Evolutionary conservation across 2,888 invertebrate genomes (phyloP), one percentile per base, ranked within the genome.

Genomic region (Spilosoma lubricipeda): DNA sequence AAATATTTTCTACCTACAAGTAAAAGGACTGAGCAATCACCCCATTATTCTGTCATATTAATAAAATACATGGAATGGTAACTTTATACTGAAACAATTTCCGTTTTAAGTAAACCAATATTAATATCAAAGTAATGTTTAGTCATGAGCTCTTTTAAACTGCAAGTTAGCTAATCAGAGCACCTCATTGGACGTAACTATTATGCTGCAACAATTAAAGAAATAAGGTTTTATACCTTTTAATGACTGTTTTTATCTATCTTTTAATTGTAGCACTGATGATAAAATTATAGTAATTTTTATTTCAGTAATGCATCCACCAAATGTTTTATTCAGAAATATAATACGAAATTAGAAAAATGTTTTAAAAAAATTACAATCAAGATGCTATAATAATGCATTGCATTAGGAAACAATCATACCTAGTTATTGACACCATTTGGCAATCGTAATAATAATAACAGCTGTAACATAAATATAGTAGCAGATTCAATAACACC

Each of bases 161-260:
- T 48, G 64, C 77, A 72, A 67, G 67, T 67, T 42, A 56, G 52
- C 39, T 70, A 30, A 67, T 30, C 48, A 67, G 70, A 77, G 77
- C 77, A 77, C 74, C 74, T 74, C 67, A 42, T 63, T 77, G 74
- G 74, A 77, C 77, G 72, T 74, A 67, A 72, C 45, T 72, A 74
- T 67, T 70, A 52, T 73, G 71, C 76, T 69, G 73, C 73, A 66
- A 68, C n/a, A 1, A 68, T 45, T 48, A 72, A 68, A 48, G 23
- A 45, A 70, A 64, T 20, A 3, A 2, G 8, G 23, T 27, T 33
- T 18, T 67, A 15, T 63, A 7, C 30, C 15, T 18, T 63, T 15
- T 27, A 59, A 59, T 27, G 15, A 59, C 13, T 27, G 27, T 27
- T 8, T 13, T 3, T 13, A 63, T 27, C 18, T 45, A 39, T 39